These are phyloP conservation scores for Caenorhabditis uteleia DNA, from an alignment of 2,888 invertebrate species.

Conservation along the genomic window DNA sequence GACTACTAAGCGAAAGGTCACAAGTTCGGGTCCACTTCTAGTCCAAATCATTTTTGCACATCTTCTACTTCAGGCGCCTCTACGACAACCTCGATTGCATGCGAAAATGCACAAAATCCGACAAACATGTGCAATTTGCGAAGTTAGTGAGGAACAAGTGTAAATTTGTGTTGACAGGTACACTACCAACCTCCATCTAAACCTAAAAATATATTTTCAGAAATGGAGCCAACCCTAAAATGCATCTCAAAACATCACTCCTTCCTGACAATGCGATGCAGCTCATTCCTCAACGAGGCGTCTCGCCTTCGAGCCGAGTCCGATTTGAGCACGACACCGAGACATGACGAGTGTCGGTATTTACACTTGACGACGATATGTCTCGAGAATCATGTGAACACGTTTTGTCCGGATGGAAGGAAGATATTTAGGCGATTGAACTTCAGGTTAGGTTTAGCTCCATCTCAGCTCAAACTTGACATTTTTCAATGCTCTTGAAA, in stretches of 20 bases:
- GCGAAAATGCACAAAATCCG: constrained; percentile 40
- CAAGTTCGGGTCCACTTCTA: too few species aligned
- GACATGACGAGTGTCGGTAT: constrained; percentile 36
- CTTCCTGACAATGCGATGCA: constrained; percentile 51
- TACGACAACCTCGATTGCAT: constrained; percentile 51
- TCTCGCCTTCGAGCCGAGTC: constrained; percentile 31
- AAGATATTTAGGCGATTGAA: constrained; percentile 46
- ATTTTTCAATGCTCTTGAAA: background rate
- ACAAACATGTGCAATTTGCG: constrained; percentile 37
- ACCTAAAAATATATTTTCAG: constrained; percentile 27
- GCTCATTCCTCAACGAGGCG: constrained; percentile 53
- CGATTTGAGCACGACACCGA: constrained; percentile 24
- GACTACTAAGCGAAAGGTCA: too few species aligned
- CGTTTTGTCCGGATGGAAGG: constrained; percentile 42
- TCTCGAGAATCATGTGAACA: constrained; percentile 51
- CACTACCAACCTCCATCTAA: too few species aligned
- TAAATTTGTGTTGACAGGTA: constrained; percentile 37
- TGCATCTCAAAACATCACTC: constrained; percentile 52
- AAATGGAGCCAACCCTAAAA: constrained; percentile 44
- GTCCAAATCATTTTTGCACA: background rate
- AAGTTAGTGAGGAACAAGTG: constrained; percentile 44
- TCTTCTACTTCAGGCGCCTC: constrained; percentile 27
- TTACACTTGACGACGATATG: constrained; percentile 53
- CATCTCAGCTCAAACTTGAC: too few species aligned
- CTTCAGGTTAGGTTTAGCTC: constrained; percentile 29